Base-by-base conservation (phyloP, 2,888 invertebrate species). In the Meiosimyza decipiens region DNA sequence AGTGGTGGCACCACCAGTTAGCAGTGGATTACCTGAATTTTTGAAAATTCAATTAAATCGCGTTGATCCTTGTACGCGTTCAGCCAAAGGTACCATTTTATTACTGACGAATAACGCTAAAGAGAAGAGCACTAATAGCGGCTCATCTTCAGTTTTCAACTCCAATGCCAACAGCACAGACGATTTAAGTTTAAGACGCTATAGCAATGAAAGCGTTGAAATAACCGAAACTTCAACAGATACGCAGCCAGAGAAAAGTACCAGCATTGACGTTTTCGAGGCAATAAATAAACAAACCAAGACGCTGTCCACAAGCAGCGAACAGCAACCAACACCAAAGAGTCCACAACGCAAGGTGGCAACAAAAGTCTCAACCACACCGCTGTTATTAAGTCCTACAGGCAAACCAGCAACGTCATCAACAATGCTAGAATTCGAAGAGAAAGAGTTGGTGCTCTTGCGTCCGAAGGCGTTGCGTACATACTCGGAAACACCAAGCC, bases 11-110 rank as follows among this genome's bases (percentile, higher is more conserved):
- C 62, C 28, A 72, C 86, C 65, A 9, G 40, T 91, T 91, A 64
- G 62, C 40, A 72, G 66, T 15, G 73, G 87, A 59, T 88, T 92
- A 15, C 92, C 93, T 0, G 92, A 93, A 83, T 92, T 93, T 82
- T 86, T 93, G 75, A 91, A 91, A 80, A 91, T 92, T 72, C 92
- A 93, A 83, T 81, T 93, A 62, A 92, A 93, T 82, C 91, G 91
- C 82, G 91, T 93, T 7, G 93, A 93, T 79, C 87, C 89, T 12
- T 90, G 90, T 78, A 87, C 88, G 1, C 89, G 91, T 0, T 79
- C 76, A 13, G 81, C 82, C 55, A 82, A 89, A 12, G 90, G 90
- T 50, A 91, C 92, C 80, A 89, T 93, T 50, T 91, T 93, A 67
- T 86, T 92, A 77, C 90, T 92, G 33, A 91, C 91, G 74, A 91